phyloP scores from a whole-genome alignment of 2,888 invertebrate genomes.

The Ceriagrion tenellum region DNA sequence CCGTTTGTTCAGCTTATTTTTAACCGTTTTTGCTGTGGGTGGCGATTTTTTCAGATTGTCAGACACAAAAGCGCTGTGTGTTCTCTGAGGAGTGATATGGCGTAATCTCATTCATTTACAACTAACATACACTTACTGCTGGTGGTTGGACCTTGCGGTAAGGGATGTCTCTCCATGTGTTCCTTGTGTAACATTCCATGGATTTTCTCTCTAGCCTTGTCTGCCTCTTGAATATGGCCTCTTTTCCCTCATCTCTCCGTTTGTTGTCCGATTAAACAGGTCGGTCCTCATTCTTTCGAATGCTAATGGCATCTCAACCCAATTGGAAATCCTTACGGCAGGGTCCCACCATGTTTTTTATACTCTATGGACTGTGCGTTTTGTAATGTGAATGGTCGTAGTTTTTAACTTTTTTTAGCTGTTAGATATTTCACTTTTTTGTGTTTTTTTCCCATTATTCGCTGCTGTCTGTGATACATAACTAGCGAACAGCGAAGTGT shows the following conservation, averaged over 20 bases:
- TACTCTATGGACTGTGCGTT: constrained; percentile 66
- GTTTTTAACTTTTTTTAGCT: constrained; percentile 68
- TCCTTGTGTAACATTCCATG: not conserved
- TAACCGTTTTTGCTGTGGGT: constrained; percentile 67
- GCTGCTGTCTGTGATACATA: constrained; percentile 66
- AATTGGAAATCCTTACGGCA: constrained; percentile 41
- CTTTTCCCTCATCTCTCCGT: not conserved
- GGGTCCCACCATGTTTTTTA: constrained; percentile 64
- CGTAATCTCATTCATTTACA: constrained; percentile 66
- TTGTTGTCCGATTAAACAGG: not conserved
- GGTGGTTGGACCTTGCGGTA: constrained; percentile 66
- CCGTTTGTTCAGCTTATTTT: constrained; percentile 66
- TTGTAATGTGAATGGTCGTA: constrained; percentile 67
- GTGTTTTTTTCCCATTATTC: constrained; percentile 66
- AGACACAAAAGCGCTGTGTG: constrained; percentile 64
- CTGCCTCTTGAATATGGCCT: not conserved
- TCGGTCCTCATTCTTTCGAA: not conserved
- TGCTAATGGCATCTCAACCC: not conserved
- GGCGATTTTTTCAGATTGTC: constrained; percentile 67
- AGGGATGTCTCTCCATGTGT: constrained; percentile 41
- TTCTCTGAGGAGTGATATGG: constrained; percentile 60
- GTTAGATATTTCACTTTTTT: constrained; percentile 67
- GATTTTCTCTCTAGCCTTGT: not conserved
- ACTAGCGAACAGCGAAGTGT: constrained; percentile 61
- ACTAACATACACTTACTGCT: constrained; percentile 65